Conservation (phyloP, 2,888 invertebrate species). For the Osedax fenrisi region DNA sequence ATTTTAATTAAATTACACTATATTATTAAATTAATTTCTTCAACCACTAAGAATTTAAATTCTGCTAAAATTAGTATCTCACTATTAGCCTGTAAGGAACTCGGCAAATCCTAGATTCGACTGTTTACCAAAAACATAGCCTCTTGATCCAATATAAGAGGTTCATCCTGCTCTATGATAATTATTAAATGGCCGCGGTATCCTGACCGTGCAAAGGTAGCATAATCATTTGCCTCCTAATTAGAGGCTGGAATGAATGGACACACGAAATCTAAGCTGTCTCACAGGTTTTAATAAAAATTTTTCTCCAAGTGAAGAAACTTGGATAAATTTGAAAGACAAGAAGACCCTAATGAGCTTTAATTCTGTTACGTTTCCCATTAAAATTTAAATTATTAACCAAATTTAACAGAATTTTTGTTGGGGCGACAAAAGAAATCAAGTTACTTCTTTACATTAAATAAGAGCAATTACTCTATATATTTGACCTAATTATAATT, state of each 20-base stretch:
- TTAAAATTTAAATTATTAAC: not conserved
- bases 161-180: constrained; percentile 42
- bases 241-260: constrained; percentile 37
- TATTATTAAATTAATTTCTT: constrained; percentile 14
- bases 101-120: constrained; percentile 40
- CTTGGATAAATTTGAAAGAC: constrained; percentile 34
- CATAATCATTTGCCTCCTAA: constrained; percentile 40
- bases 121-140: constrained; percentile 46
- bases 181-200: constrained; percentile 41
- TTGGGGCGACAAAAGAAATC: constrained; percentile 35
- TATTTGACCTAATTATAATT: constrained; percentile 20
- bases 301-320: constrained; percentile 35
- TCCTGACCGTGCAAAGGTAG: constrained; percentile 42
- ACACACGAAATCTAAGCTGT: constrained; percentile 34
- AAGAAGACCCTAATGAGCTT: constrained; percentile 38
- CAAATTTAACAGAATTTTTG: constrained; percentile 24
- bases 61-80: constrained; percentile 35
- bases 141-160: constrained; percentile 35
- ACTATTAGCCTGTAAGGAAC: constrained; percentile 37
- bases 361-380: not conserved
- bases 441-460: constrained; percentile 12
- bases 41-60: constrained; percentile 13
- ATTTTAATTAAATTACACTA: constrained; percentile 16
- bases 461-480: constrained; percentile 21
- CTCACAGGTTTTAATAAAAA: constrained; percentile 32